Evolutionary conservation across 2,113 vertebrate genomes (phyloP).

Genomic region (Dendrocopos noguchii): DNA sequence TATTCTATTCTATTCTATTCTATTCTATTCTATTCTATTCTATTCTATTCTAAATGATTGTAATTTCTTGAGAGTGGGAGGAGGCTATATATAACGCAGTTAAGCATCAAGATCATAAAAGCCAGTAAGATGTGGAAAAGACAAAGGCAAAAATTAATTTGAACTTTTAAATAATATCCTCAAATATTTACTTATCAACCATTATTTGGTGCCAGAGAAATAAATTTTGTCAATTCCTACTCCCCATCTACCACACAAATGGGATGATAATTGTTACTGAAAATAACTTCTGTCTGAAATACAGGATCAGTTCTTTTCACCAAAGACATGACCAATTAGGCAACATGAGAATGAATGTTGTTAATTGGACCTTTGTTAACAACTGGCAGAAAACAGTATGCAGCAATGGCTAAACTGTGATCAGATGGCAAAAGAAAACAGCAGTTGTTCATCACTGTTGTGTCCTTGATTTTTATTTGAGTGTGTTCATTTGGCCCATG

Average conservation of each 20-base stretch:
- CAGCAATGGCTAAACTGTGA: background rate
- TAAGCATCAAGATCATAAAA: background rate
- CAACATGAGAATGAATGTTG: background rate
- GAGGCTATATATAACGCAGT: constrained; percentile 48
- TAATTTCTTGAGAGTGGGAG: constrained; percentile 51
- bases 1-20: too few species aligned
- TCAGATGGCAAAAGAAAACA: background rate
- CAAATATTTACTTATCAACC: background rate
- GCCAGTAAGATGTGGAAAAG: constrained; percentile 35
- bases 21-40: too few species aligned
- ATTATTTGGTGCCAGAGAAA: constrained; percentile 4
- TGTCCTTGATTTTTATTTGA: background rate
- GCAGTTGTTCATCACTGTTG: background rate
- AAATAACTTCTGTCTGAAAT: constrained; percentile 15
- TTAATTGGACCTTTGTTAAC: background rate
- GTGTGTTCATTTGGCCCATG: background rate
- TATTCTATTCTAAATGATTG: too few species aligned
- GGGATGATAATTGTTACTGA: background rate
- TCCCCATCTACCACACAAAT: background rate
- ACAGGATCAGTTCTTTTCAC: background rate
- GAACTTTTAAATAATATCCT: background rate
- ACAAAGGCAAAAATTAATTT: background rate
- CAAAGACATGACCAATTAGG: background rate
- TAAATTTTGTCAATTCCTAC: background rate
- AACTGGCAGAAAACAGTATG: background rate